Evolutionary conservation across 2,113 vertebrate species (phyloP), one percentile per base, ranked within the genome.

Genomic region (zebrafish (Danio rerio)): DNA sequence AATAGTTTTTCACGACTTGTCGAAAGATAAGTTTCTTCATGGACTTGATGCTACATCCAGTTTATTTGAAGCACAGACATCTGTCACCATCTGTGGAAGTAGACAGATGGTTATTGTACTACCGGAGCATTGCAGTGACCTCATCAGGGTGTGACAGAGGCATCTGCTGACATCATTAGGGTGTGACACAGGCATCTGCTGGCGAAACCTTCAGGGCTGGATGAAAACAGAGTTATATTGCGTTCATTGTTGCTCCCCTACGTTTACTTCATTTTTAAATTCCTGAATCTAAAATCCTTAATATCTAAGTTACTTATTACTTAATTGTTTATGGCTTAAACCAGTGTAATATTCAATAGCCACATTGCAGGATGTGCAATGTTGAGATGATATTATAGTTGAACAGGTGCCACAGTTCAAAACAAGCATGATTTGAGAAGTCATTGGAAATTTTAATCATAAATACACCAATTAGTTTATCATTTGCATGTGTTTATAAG

Each of bases 11-110:
- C 80, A 47, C 76, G 84, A 84, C 79, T 86, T 70, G 80, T 70
- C 87, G 81, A 72, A 47, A 53, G 18, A 78, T n/a, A 11, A 50
- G 45, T 78, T 53, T 78, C 13, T 66, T 72, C 53, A 88, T 85
- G 84, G 79, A 8, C 52, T 16, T 52, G 10, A 16, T 82, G 61
- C 82, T 83, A 63, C 81, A 72, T 16, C 58, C 70, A 81, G 31
- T 85, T 89, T 88, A 89, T 91, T 88, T 88, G 83, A 89, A 86
- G 49, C 73, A 79, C 71, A 86, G 83, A 83, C 81, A 85, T 84
- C 83, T 88, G 89, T 86, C 88, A 81, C 73, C 21, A 80, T 62
- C 55, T 88, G 88, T 82, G 72, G 79, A 66, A 63, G 8, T 55
- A 52, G 78, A 89, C 72, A 71, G 74, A 75, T 47, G 65, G 55